Base-by-base conservation (phyloP, 2,888 invertebrate genomes). In the Gisinianus flammeolus region DNA sequence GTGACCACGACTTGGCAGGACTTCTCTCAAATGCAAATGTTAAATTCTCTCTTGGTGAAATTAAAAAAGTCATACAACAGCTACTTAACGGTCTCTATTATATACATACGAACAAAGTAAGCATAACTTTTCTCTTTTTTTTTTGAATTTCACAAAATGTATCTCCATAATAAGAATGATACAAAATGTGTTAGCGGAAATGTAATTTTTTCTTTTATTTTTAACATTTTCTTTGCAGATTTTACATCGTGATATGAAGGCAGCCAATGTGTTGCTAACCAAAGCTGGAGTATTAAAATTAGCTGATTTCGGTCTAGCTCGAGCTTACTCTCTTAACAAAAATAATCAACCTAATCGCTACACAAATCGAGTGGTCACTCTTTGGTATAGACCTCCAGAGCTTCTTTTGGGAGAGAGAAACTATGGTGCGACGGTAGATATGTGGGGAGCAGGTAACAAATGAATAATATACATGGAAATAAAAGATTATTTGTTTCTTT, bases 1-100 rank as follows among this genome's bases (percentile, higher is more conserved):
- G 97, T 87, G 98, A 99, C 86, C 98, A 99, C 86, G 99, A 99
- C 88, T 90, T 99, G 82, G 98, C 98, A 6, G 99, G 98, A 0
- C 89, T 99, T 58, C 87, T 99, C 10, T 97, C 96, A 0, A 98
- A 98, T 87, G 93, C 93, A 22, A 95, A 96, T 87, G 97, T 99
- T 0, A 97, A 97, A 89, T 98, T 99, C 87, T 95, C 93, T 85
- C 90, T 98, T 85, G 97, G 96, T 0, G 98, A 98, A 89, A 97
- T 98, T 33, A 99, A 99, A 86, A 96, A 96, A 88, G 96, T 94
- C 19, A 93, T 94, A 90, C 93, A 94, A 86, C 94, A 94, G 85
- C 87, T 95, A 67, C 88, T 95, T 1, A 94, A 95, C 86, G 95
- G 97, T 3, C 89, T 99, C 0, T 97, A 96, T 88, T 98, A 96